Conservation (phyloP, 2,113 vertebrate genomes). For the Aegotheles bennettii region DNA sequence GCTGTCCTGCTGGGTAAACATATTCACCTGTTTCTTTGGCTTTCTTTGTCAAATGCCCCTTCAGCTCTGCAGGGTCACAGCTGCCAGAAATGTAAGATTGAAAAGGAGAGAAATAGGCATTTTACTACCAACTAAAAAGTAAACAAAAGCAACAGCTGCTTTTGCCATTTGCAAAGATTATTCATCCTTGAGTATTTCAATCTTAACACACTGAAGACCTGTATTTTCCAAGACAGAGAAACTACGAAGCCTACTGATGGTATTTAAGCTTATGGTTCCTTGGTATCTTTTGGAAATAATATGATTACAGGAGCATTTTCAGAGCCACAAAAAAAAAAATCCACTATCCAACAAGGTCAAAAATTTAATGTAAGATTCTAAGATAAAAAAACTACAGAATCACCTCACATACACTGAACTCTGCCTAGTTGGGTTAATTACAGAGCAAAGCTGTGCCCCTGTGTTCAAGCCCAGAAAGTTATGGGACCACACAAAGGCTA, state of each 20-base stretch:
- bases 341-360: background rate
- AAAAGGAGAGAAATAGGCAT: background rate
- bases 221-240: background rate
- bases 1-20: background rate
- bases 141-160: background rate
- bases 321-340: background rate
- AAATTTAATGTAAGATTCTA: background rate
- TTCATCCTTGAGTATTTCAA: background rate
- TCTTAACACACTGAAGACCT: background rate
- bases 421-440: background rate
- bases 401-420: background rate
- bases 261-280: background rate
- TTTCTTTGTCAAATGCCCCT: background rate
- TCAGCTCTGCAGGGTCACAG: background rate
- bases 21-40: background rate
- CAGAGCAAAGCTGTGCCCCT: background rate
- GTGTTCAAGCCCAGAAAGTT: background rate
- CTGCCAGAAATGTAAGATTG: background rate
- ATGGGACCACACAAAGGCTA: background rate
- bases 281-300: background rate
- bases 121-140: background rate
- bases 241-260: background rate
- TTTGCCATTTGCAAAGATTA: background rate
- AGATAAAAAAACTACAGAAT: background rate
- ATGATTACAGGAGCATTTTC: background rate